Evolutionary conservation across 2,113 vertebrate species (phyloP).

Genomic region (Halcyon malimbica): DNA sequence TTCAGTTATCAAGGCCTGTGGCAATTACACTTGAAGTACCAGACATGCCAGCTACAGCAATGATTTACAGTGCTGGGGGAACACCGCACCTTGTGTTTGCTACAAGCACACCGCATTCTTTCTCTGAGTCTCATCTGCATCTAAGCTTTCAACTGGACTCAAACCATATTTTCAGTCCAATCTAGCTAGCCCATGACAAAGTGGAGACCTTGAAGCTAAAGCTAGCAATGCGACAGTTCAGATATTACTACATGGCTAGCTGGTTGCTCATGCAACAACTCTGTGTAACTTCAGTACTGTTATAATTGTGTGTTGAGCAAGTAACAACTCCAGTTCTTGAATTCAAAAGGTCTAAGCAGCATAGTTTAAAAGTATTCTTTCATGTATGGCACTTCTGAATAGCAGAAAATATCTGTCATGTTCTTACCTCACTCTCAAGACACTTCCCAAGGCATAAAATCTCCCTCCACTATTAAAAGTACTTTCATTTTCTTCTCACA

Average conservation of each 20-base stretch:
- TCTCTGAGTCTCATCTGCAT: not conserved
- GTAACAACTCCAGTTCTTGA: not conserved
- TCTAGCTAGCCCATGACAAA: not conserved
- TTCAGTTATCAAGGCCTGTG: not conserved
- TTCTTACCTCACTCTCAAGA: not conserved
- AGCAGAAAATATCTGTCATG: not conserved
- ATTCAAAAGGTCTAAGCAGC: not conserved
- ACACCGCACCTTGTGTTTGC: accelerated
- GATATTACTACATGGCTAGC: not conserved
- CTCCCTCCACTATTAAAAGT: not conserved
- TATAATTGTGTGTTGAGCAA: not conserved
- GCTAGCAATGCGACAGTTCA: not conserved
- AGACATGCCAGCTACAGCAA: not conserved
- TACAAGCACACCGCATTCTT: not conserved
- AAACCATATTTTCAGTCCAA: not conserved
- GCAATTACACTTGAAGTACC: not conserved
- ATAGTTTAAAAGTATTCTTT: not conserved
- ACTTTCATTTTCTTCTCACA: not conserved
- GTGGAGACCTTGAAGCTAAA: not conserved
- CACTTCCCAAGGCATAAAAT: not conserved
- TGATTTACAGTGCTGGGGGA: not conserved
- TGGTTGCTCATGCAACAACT: not conserved
- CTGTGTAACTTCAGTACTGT: not conserved
- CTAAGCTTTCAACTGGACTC: not conserved
- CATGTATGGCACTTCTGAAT: accelerated